Base-by-base conservation (phyloP, 2,113 vertebrate species). In the Bagarius yarrelli region DNA sequence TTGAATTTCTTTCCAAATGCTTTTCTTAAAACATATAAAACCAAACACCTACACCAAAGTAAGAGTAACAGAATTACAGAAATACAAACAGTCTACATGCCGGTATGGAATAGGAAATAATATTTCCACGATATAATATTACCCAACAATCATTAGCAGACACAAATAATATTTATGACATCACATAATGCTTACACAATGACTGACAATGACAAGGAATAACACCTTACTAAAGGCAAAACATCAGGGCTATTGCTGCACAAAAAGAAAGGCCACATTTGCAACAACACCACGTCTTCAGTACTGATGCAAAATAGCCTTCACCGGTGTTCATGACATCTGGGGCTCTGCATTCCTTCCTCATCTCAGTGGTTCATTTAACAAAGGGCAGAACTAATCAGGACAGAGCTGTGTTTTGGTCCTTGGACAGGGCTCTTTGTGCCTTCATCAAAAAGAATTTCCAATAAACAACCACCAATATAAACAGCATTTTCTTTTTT, bases 311-410 rank as follows among this genome's bases (percentile, higher is more conserved):
- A 74, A 66, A 81, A 75, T 23, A 74, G 55, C 32, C 52, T 30
- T 71, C 55, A 57, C n/a, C 25, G 13, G 5, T 2, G 6, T 56
- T 70, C 30, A 53, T 32, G 47, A 52, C 50, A 56, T 47, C 59
- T 13, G 59, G 47, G 71, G 32, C 23, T 63, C 34, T 66, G 80
- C 76, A 63, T 82, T 75, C 61, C 75, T 36, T 82, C 55, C 47
- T 66, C 57, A 74, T 73, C 18, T 60, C 34, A 23, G 5, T 57
- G 59, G 71, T 40, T 79, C 61, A n/a, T 79, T 44, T 61, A 82
- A 78, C 63, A 75, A 57, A 73, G 19, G 34, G 50, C 32, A 57
- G 13, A 64, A 69, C 56, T 77, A 60, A 80, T 77, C 47, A 25
- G n/a, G 59, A 50, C 61, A 11, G 74, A 60, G 56, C 27, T 9